Evolutionary conservation across 2,113 vertebrate genomes (phyloP).

Genomic region (Ophiodon elongatus): DNA sequence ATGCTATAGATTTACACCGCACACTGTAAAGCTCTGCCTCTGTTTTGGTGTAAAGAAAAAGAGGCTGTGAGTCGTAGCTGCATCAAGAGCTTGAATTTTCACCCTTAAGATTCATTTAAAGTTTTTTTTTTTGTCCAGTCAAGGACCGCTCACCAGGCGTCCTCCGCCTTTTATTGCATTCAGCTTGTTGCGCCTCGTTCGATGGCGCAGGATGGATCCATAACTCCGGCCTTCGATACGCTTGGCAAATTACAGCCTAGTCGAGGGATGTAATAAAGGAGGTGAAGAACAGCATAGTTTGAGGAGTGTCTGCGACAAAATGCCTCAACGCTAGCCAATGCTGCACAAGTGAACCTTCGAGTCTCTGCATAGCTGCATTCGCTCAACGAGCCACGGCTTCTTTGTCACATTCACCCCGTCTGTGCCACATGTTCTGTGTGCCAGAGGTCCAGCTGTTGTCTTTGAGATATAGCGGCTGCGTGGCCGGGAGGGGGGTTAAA

Average conservation of each 20-base stretch:
- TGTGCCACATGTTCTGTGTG: background rate
- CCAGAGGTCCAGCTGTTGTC: constrained; percentile 53
- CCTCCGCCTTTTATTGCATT: background rate
- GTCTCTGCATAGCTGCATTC: background rate
- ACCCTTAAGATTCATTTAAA: background rate
- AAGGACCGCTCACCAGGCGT: background rate
- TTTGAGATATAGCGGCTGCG: constrained; percentile 27
- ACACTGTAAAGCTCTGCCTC: background rate
- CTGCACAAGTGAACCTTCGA: constrained; percentile 7
- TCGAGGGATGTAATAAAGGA: background rate
- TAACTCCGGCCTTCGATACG: constrained; percentile 16
- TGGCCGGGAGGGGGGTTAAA: constrained; percentile 25
- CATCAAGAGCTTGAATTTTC: background rate
- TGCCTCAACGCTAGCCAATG: background rate
- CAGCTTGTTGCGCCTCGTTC: background rate
- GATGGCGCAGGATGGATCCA: background rate
- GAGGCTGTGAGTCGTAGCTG: background rate
- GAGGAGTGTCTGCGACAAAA: constrained; percentile 14
- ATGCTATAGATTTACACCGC: constrained; percentile 26
- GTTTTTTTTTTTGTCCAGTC: background rate
- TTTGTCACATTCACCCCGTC: background rate
- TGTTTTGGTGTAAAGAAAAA: background rate
- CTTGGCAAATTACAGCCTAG: constrained; percentile 28
- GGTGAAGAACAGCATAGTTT: constrained; percentile 11
- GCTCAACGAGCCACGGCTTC: background rate